A percentile compares a stretch with the other conserved stretches of the same genome.
These are phyloP conservation scores for Dendrolimus pini DNA, from an alignment of 2,888 invertebrate genomes.

Conservation along the genomic window DNA sequence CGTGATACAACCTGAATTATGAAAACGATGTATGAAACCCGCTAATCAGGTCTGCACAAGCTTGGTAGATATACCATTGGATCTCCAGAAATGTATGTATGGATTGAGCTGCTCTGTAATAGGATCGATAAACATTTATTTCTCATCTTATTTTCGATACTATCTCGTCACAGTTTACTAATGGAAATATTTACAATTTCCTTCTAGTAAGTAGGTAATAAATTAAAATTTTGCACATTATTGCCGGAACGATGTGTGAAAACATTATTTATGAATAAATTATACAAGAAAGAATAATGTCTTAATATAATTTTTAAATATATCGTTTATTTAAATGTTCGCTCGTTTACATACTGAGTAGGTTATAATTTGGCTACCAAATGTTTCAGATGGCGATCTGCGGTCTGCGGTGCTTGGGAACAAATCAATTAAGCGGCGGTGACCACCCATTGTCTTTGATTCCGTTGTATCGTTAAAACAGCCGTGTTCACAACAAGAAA, in stretches of 20 bases:
- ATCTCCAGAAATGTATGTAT: no score
- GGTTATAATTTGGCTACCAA: slow-evolving; percentile 2
- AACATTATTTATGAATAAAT: no score
- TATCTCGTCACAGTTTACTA: no score
- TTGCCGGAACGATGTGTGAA: background rate
- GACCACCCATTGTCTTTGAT: slow-evolving; percentile 59
- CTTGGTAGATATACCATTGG: no score
- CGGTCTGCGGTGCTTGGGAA: slow-evolving; percentile 13
- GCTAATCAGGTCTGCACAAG: no score
- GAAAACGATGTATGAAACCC: no score
- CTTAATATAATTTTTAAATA: background rate
- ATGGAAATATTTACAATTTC: background rate
- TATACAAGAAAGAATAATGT: background rate
- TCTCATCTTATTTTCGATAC: no score
- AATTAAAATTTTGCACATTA: background rate
- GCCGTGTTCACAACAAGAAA: slow-evolving; percentile 23
- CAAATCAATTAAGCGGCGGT: slow-evolving; percentile 46
- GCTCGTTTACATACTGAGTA: slow-evolving; percentile 3
- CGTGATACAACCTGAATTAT: no score
- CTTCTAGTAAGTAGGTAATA: slow-evolving; percentile 4
- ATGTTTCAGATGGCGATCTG: background rate
- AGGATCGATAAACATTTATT: no score
- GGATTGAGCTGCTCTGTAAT: no score
- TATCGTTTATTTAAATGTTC: background rate
- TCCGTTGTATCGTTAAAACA: slow-evolving; percentile 54